Conservation (phyloP, 2,888 invertebrate genomes). For the Pherbina coryleti region DNA sequence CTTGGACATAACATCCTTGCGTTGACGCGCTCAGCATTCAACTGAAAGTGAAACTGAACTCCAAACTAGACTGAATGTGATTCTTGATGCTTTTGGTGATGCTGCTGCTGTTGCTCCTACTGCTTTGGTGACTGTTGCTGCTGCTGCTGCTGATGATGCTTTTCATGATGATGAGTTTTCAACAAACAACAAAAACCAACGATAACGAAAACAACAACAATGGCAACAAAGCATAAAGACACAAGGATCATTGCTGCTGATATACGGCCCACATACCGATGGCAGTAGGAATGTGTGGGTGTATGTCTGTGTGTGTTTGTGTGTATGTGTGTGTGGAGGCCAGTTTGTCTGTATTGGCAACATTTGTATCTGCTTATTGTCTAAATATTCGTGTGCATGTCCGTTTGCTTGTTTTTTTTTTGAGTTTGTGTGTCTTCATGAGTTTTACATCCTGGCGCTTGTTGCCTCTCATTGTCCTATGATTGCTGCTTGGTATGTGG, state of each 20-base stretch:
- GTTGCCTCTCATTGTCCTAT: constrained; percentile 1
- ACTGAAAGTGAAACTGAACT: constrained; percentile 56
- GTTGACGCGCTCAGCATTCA: constrained; percentile 57
- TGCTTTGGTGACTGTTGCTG: constrained; percentile 25
- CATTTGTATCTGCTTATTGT: background rate
- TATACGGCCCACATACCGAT: background rate
- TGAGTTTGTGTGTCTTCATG: background rate
- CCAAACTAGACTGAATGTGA: constrained; percentile 43
- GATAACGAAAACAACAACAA: background rate
- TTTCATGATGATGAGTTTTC: constrained; percentile 2
- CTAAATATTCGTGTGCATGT: background rate
- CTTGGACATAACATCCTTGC: constrained; percentile 44
- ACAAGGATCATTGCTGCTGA: constrained; percentile 27
- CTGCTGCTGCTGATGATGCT: background rate
- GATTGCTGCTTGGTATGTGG: constrained; percentile 13
- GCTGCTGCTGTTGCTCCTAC: constrained; percentile 15
- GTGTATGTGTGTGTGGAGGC: background rate
- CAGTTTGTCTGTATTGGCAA: background rate
- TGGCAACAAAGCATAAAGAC: background rate
- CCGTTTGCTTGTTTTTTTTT: background rate
- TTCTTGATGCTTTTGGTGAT: constrained; percentile 13
- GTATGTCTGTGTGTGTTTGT: background rate
- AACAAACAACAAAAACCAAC: background rate
- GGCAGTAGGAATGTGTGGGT: background rate
- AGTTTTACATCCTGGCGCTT: background rate